Evolutionary conservation across 2,888 invertebrate genomes (phyloP), one percentile per base, ranked within the genome.

Genomic region (Tenthredo livida): DNA sequence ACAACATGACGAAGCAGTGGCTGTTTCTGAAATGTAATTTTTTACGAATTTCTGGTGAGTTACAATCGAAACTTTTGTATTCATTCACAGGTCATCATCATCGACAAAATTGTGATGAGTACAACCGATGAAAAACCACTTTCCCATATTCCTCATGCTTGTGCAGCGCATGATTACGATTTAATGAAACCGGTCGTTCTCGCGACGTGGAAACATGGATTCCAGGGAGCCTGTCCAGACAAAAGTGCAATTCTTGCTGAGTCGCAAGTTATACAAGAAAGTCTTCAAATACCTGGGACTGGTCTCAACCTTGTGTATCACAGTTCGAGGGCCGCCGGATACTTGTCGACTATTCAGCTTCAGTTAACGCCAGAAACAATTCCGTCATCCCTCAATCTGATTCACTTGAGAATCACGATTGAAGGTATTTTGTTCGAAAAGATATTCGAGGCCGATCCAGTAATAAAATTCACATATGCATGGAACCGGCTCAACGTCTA

Each of bases 401-500:
- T 99, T 84, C 98, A 99, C 92, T 94, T 99, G 83, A 95, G 97
- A 85, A 98, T 99, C 86, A 97, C 98, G 1, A 98, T 98, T 89
- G 99, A 99, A 94, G 99, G 99, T 12, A 98, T 98, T 85, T 95
- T 98, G 2, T 98, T 98, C 91, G 98, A 98, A 91, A 97, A 97
- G 91, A 96, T 96, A 0, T 99, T 99, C 92, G 99, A 99, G 94
- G 99, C 99, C 0, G 99, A 99, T 93, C 98, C 99, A 0, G 97
- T 98, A 54, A 98, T 99, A 88, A 99, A 98, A 91, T 99, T 98
- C 93, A 99, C 98, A 0, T 99, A 98, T 91, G 97, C 98, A 0
- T 99, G 99, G 99, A 98, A 99, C 92, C 95, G 99, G 85, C 94
- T 98, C 72, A 99, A 99, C 91, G 98, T 99, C 1, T 99, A 99